Base-by-base conservation (phyloP, 2,113 vertebrate genomes). In the Platysternon megacephalum region DNA sequence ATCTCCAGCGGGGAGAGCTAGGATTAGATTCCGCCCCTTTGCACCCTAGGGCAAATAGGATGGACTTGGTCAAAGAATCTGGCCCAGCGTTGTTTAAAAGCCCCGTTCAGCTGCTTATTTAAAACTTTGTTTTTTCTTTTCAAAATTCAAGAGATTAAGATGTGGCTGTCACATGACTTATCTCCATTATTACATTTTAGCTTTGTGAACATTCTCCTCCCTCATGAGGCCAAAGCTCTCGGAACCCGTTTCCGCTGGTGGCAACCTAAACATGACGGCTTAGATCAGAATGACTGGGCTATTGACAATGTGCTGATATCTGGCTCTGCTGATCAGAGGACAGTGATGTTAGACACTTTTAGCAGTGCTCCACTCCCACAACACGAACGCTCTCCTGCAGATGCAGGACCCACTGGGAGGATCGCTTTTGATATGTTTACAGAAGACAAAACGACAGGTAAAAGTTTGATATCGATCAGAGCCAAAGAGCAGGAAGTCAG, bases 231-330 rank as follows among this genome's bases (percentile, higher is more conserved):
- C 61, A 99, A 99, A 93, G 98, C 98, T 80, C 97, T 99, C 2
- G 99, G 99, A 42, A 99, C 99, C 0, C 99, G 99, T 6, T 99
- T 99, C 95, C 99, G 99, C 85, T 99, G 99, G 99, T 99, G 99
- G 99, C 99, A 99, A 97, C 99, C 99, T 0, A 99, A 99, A 55
- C 99, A 99, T 0, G 99, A 99, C 0, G 99, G 99, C 8, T 97
- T 98, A 11, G 99, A 99, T 94, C 99, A 99, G 97, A 99, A 99
- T 0, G 99, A 99, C 92, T 99, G 99, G 99, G 99, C 99, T 6
- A 98, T 99, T 1, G 99, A 99, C 97, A 99, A 99, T 0, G 99
- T 99, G 79, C 97, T 99, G 81, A 99, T 99, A 85, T 99, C 99
- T 0, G 99, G 99, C 84, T 99, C 99, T 1, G 99, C 99, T 1